Conservation (phyloP, 2,888 invertebrate species). For the Oscheius sp. region DNA sequence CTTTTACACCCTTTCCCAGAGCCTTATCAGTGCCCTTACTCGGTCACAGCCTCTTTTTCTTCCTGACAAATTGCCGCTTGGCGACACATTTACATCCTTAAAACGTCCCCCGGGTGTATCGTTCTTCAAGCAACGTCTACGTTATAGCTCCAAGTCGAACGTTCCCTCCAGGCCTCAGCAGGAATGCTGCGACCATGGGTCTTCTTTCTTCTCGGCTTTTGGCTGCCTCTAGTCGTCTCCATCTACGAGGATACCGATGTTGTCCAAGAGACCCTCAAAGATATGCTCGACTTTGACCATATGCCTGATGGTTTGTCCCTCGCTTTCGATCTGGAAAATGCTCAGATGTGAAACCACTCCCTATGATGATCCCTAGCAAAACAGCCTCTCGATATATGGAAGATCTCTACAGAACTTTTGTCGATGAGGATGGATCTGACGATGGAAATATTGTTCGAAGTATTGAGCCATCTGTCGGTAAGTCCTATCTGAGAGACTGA, state of each 20-base stretch:
- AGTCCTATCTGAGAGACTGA: background rate
- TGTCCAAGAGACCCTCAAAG: conserved; percentile 30
- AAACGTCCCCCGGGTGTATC: background rate
- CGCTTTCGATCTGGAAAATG: background rate
- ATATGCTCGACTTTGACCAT: conserved; percentile 22
- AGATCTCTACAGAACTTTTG: conserved; percentile 26
- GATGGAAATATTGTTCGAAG: conserved; percentile 47
- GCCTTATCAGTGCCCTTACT: too few species aligned
- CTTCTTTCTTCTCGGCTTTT: background rate
- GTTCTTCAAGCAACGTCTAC: background rate
- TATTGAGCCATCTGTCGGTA: conserved; percentile 45
- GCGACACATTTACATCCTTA: conserved; percentile 23
- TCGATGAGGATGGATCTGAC: conserved; percentile 47
- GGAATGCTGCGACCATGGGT: conserved; percentile 9
- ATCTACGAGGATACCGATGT: conserved; percentile 22
- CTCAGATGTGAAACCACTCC: conserved; percentile 14
- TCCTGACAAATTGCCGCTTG: conserved; percentile 30
- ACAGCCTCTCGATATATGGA: conserved; percentile 24
- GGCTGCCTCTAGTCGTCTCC: background rate
- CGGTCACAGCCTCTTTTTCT: conserved; percentile 14
- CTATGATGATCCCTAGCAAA: background rate
- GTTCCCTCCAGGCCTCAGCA: background rate
- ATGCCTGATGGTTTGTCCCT: conserved; percentile 19
- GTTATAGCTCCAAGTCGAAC: background rate
- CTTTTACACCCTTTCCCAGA: background rate